Conservation (phyloP, 2,888 invertebrate species). For the Nomada ferruginata region DNA sequence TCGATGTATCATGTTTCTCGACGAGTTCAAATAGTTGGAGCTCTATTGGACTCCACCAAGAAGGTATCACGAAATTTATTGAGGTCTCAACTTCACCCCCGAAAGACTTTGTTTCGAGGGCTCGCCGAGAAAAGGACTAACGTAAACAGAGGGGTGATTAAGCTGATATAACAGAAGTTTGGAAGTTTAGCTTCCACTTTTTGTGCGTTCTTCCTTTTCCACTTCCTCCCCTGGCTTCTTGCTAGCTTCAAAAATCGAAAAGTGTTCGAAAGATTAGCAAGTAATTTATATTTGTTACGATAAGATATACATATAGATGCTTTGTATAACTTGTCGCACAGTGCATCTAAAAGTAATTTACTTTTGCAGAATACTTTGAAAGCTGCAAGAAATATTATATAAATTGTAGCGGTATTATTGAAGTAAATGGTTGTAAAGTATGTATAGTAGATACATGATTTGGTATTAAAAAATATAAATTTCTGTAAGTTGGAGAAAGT, state of each 20-base stretch:
- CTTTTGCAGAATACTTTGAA: no score
- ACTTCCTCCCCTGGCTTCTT: slow-evolving; percentile 34
- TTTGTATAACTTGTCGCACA: no score
- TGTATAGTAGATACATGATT: no score
- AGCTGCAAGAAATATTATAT: no score
- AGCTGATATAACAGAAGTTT: slow-evolving; percentile 68
- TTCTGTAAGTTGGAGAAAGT: no score
- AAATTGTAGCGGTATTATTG: no score
- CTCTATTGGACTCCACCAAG: neutral
- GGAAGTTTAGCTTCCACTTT: slow-evolving; percentile 41
- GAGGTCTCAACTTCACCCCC: slow-evolving; percentile 68
- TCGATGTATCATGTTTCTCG: neutral
- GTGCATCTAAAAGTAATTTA: no score
- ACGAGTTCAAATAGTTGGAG: slow-evolving; percentile 5
- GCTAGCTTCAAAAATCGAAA: slow-evolving; percentile 17
- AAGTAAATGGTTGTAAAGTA: no score
- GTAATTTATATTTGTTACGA: neutral
- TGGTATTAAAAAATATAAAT: no score
- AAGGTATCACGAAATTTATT: slow-evolving; percentile 55
- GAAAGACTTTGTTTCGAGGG: slow-evolving; percentile 68
- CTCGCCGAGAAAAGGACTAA: slow-evolving; percentile 54
- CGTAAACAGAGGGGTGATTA: slow-evolving; percentile 68
- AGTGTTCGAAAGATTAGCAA: neutral
- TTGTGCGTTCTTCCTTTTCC: slow-evolving; percentile 55
- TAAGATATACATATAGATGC: no score